phyloP scores from a whole-genome alignment of 2,113 vertebrate genomes.

The Ictalurus punctatus region DNA sequence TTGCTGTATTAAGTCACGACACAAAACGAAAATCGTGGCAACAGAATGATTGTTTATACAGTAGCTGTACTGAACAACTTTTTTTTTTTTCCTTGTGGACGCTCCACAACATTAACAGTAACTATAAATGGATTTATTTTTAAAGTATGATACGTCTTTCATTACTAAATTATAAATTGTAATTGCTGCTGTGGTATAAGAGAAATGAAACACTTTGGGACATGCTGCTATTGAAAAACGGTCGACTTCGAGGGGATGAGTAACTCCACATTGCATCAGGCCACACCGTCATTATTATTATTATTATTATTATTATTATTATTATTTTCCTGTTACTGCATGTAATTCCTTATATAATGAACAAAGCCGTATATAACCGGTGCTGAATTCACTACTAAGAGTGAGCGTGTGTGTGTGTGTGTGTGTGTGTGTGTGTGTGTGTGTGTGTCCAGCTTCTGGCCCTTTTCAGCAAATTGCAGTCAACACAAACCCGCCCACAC shows the following conservation, averaged over 20 bases:
- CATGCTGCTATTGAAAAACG: background rate
- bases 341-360: conserved; percentile 8
- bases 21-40: too few relatives aligned
- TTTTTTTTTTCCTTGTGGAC: background rate
- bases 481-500: conserved; percentile 70
- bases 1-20: too few relatives aligned
- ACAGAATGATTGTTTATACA: background rate
- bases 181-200: too few relatives aligned
- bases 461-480: conserved; percentile 67
- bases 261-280: background rate
- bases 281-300: background rate
- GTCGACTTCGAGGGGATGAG: background rate
- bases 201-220: background rate
- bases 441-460: conserved; percentile 36
- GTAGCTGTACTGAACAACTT: background rate
- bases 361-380: background rate
- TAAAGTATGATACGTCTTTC: background rate
- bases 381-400: background rate
- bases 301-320: too few relatives aligned
- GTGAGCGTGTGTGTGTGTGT: conserved; percentile 57
- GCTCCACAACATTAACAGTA: background rate
- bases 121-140: background rate
- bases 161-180: too few relatives aligned
- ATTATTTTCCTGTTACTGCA: conserved; percentile 27
- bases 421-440: conserved; percentile 58